These are phyloP conservation scores for Triplophysa rosa DNA, from an alignment of 2,113 vertebrate species.

Conservation along the genomic window DNA sequence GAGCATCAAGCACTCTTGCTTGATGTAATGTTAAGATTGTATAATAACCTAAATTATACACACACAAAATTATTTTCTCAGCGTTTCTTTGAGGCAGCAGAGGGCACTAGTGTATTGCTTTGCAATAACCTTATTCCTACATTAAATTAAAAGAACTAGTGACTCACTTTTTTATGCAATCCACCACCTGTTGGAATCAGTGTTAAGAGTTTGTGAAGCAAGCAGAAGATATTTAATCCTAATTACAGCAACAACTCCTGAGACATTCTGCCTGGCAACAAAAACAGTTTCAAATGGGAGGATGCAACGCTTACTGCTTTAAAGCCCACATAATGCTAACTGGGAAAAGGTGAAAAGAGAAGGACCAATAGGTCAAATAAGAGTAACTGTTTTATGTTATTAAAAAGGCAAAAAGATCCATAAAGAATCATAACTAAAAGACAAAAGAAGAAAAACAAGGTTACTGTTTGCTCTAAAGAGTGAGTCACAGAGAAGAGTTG, in stretches of 20 bases:
- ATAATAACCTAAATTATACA: background rate
- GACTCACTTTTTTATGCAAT: background rate
- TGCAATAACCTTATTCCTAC: background rate
- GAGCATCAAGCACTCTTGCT: background rate
- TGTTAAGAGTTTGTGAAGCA: background rate
- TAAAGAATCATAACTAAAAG: background rate
- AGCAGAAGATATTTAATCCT: conserved; percentile 24
- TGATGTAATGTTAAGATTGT: background rate
- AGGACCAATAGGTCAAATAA: background rate
- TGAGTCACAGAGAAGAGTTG: background rate
- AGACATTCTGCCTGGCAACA: conserved; percentile 9
- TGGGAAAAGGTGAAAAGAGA: background rate
- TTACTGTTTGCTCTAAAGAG: background rate
- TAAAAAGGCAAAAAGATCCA: background rate
- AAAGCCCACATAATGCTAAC: conserved; percentile 1
- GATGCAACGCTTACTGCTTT: background rate
- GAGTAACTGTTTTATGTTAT: background rate
- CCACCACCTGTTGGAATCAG: conserved; percentile 6
- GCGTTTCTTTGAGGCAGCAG: conserved; percentile 16
- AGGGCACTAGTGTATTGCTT: conserved; percentile 38
- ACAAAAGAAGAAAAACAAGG: background rate
- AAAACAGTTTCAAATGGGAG: conserved; percentile 28
- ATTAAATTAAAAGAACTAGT: background rate
- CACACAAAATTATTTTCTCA: background rate
- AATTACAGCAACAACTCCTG: conserved; percentile 35